phyloP scores from a whole-genome alignment of 2,113 vertebrate species.

The Anas platyrhynchos region DNA sequence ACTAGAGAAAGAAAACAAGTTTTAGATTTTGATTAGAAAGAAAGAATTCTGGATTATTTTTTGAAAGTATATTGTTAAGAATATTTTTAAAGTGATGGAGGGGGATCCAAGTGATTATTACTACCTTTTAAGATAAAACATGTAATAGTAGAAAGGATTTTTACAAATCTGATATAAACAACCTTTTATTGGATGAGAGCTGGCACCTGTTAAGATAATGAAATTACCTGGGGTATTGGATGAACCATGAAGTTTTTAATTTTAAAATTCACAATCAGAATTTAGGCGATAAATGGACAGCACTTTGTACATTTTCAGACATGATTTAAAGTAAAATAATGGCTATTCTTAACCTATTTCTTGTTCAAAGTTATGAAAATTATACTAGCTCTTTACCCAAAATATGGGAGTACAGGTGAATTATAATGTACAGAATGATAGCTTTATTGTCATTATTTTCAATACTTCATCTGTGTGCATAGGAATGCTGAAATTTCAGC shows the following conservation, averaged over 20 bases:
- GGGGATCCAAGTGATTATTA: background rate
- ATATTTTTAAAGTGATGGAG: background rate
- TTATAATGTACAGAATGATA: background rate
- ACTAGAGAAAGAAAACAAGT: background rate
- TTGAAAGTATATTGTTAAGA: background rate
- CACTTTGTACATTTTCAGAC: background rate
- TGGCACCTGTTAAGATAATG: background rate
- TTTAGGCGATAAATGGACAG: background rate
- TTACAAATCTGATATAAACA: background rate
- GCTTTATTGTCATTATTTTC: background rate
- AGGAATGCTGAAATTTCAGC: background rate
- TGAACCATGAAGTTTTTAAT: background rate
- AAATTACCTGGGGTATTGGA: background rate
- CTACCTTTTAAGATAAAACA: background rate
- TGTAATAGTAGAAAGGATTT: background rate
- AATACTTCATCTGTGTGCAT: background rate
- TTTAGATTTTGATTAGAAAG: background rate
- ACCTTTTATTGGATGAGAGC: background rate
- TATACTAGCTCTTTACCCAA: background rate
- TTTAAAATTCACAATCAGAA: background rate
- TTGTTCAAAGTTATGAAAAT: background rate
- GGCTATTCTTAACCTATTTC: background rate
- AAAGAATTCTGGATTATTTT: background rate
- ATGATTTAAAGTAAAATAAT: background rate
- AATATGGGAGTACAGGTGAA: background rate